phyloP scores from a whole-genome alignment of 2,113 vertebrate genomes.

The Xenopus laevis region DNA sequence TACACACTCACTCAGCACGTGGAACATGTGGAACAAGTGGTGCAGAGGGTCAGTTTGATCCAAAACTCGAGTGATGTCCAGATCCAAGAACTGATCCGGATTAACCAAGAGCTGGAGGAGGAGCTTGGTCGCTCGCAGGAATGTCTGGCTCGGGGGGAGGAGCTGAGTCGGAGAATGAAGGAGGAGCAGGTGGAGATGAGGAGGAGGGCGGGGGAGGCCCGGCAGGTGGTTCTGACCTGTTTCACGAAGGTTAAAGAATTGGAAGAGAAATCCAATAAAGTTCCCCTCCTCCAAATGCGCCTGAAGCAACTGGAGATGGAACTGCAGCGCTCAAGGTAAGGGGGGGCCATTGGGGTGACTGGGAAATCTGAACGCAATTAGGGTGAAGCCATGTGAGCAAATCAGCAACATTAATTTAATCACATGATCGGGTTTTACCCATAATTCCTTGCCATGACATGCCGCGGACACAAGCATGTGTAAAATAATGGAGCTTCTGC shows the following conservation, averaged over 20 bases:
- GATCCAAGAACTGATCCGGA: constrained; percentile 69
- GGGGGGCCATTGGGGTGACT: too few relatives aligned
- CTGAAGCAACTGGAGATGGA: constrained; percentile 77
- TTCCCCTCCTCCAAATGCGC: constrained; percentile 71
- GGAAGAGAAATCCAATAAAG: constrained; percentile 73
- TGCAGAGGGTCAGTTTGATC: constrained; percentile 72
- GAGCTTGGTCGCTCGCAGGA: constrained; percentile 75
- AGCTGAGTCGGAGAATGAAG: constrained; percentile 72
- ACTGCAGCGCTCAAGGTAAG: constrained; percentile 80
- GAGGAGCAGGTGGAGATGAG: constrained; percentile 79
- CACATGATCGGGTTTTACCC: too few relatives aligned
- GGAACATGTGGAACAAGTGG: constrained; percentile 61
- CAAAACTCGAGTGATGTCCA: constrained; percentile 68
- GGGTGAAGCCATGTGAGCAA: too few relatives aligned
- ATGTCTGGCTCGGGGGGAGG: constrained; percentile 67
- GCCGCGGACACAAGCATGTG: too few relatives aligned
- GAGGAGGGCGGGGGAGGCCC: constrained; percentile 81
- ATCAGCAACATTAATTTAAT: too few relatives aligned
- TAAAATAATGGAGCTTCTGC: too few relatives aligned
- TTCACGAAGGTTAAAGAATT: constrained; percentile 86
- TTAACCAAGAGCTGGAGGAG: constrained; percentile 74
- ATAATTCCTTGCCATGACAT: too few relatives aligned
- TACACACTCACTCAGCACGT: constrained; percentile 57
- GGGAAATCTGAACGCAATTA: too few relatives aligned
- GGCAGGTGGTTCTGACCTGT: constrained; percentile 71